Percentiles rank a stretch among this genome's conserved stretches.
Evolutionary conservation across 35 echinoderm and acorn worm species (phyloP).

Genomic region (Lytechinus pictus): DNA sequence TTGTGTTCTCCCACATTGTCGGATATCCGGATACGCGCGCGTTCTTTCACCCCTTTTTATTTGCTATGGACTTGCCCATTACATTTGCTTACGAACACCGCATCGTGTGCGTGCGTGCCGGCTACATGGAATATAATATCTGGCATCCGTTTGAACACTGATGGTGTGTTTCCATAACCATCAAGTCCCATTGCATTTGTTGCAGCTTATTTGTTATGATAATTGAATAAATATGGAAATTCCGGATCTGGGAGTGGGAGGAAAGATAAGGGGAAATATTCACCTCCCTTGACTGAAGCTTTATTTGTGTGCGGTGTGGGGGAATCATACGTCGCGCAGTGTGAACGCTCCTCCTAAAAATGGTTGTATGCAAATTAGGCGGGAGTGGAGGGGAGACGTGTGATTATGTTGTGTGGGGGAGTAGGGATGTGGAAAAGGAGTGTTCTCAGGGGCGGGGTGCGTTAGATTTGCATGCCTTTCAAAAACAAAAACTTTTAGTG

Average conservation of each 20-base stretch:
- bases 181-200: not conserved
- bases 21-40: conserved; percentile 37
- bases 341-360: not conserved
- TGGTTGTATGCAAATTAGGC: conserved; percentile 34
- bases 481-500: not conserved
- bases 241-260: not conserved
- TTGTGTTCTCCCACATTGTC: not conserved
- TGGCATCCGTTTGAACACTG: not conserved
- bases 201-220: not conserved
- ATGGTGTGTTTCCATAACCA: not conserved
- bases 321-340: not conserved
- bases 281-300: not conserved
- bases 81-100: not conserved
- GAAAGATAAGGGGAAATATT: not conserved
- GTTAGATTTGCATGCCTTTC: not conserved
- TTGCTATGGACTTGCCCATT: not conserved
- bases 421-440: not conserved
- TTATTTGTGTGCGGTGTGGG: not conserved
- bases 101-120: not conserved
- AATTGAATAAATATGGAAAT: conserved; percentile 27
- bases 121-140: conserved; percentile 29
- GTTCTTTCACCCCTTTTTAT: conserved; percentile 13
- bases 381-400: not conserved
- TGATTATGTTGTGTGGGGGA: not conserved
- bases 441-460: not conserved